Base-by-base conservation (phyloP, 1,140 invertebrate genomes). In the Zaprionus taronus region DNA sequence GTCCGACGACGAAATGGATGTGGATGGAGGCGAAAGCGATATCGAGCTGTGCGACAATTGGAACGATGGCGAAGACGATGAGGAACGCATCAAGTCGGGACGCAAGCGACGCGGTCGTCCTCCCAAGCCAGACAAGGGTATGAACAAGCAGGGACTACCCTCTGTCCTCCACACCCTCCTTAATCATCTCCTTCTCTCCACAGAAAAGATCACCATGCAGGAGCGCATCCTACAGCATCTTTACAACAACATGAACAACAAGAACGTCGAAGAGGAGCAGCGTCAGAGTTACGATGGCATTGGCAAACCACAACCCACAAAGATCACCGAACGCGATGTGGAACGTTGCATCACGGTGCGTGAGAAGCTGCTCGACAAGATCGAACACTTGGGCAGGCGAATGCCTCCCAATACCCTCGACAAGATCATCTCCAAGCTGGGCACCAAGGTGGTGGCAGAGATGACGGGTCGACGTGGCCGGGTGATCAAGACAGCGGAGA, bases 391-490 rank as follows among this genome's bases (percentile, higher is more conserved):
- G 7, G 98, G 98, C 14, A 96, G 97, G 5, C 95, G 95, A 57
- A 93, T 99, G 70, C 99, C 99, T 3, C 96, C 98, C 17, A 99
- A 99, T 93, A 99, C 99, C 0, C 94, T 99, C 15, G 99, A 99
- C 95, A 98, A 99, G 91, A 94, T 99, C 0, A 99, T 99, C 79
- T 98, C 99, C 93, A 97, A 99, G 87, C 94, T 99, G 11, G 99
- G 99, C 5, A 97, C 98, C 6, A 97, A 98, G 81, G 97, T 97
- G 93, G 99, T 99, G 1, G 99, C 99, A 0, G 99, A 99, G 95
- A 99, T 99, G 98, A 99, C 98, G 0, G 98, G 98, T 1, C 94
- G 99, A 31, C 99, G 99, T 92, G 98, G 98, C 0, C 94, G 99
- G 53, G 97, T 99, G 3, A 97, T 99, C 11, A 97, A 97, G 76